Evolutionary conservation across 2,888 invertebrate genomes (phyloP).

Genomic region (Frankliniella intonsa): DNA sequence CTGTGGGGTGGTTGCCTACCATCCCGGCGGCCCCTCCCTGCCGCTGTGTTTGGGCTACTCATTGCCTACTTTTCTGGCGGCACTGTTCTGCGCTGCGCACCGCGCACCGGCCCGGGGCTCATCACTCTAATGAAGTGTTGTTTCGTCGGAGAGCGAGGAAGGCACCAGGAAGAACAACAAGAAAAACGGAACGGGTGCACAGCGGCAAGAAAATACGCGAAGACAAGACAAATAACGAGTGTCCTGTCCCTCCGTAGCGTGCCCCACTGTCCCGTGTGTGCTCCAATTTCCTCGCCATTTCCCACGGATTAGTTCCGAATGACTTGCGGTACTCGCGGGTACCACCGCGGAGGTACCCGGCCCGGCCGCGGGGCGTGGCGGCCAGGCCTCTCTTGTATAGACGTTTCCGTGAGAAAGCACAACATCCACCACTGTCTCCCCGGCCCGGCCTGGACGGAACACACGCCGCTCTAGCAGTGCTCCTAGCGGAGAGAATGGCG

Average conservation of each 20-base stretch:
- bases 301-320: conserved; percentile 26
- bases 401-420: conserved; percentile 24
- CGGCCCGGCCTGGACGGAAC: neutral
- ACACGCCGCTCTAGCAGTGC: neutral
- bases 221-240: neutral
- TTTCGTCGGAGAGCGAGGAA: too few relatives aligned
- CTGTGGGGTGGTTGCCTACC: too few relatives aligned
- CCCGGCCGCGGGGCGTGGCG: neutral
- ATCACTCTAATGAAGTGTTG: too few relatives aligned
- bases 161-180: neutral
- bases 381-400: neutral
- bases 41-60: too few relatives aligned
- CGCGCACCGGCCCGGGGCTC: too few relatives aligned
- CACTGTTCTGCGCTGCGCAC: too few relatives aligned
- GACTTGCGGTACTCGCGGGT: conserved; percentile 12
- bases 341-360: neutral
- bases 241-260: neutral
- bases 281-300: neutral
- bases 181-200: neutral
- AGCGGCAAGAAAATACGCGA: neutral
- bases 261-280: neutral
- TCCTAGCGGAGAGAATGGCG: neutral
- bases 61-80: too few relatives aligned
- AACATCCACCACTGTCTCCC: conserved; percentile 2
- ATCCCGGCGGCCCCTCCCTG: too few relatives aligned